Percentiles rank a stretch among this genome's conserved stretches.
These are phyloP conservation scores for Eupelmus urozonus DNA, from an alignment of 2,888 invertebrate species.

Conservation along the genomic window DNA sequence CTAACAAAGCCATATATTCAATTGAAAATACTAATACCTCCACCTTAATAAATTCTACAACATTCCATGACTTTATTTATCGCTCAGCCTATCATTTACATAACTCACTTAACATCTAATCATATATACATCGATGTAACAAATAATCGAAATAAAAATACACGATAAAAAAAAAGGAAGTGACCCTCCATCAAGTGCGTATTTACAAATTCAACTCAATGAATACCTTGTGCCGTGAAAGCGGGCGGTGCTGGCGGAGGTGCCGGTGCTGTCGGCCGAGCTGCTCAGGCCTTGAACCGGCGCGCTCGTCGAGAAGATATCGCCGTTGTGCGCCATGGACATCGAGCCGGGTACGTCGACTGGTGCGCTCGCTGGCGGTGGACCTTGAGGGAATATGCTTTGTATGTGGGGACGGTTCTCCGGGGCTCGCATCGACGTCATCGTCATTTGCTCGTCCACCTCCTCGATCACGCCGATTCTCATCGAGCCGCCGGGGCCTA, in stretches of 20 bases:
- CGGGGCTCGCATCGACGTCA: constrained; percentile 85
- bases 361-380: constrained; percentile 81
- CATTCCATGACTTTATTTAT: no score
- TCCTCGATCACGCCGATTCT: constrained; percentile 77
- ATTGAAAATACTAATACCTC: neutral
- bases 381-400: constrained; percentile 77
- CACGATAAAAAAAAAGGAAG: neutral
- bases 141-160: neutral
- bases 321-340: constrained; percentile 61
- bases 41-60: no score
- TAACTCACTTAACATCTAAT: neutral
- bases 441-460: constrained; percentile 88
- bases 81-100: neutral
- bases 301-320: constrained; percentile 71
- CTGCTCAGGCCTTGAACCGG: constrained; percentile 63
- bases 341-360: constrained; percentile 81
- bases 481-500: constrained; percentile 67
- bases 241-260: constrained; percentile 8
- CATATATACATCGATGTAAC: neutral
- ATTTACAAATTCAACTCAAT: constrained; percentile 18
- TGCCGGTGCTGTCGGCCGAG: constrained; percentile 53
- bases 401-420: constrained; percentile 75
- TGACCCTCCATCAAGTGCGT: neutral
- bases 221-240: constrained; percentile 54
- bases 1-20: no score